Evolutionary conservation across 2,113 vertebrate species (phyloP).

Genomic region (Microtus ochrogaster): DNA sequence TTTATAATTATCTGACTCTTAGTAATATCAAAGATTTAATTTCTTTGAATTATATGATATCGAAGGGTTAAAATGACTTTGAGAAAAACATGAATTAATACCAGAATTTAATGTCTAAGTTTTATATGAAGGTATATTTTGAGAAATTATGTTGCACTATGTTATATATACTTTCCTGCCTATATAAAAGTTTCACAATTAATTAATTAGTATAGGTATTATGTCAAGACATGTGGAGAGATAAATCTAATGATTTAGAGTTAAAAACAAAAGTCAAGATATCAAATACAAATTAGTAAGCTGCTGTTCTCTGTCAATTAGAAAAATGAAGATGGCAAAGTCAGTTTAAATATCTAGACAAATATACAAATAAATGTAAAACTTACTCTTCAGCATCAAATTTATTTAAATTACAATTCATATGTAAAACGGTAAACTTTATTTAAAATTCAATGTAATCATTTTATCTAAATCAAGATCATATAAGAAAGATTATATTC

Average conservation of each 20-base stretch:
- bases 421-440: slow-evolving; percentile 39
- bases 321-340: slow-evolving; percentile 10
- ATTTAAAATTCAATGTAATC: slow-evolving; percentile 76
- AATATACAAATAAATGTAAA: slow-evolving; percentile 52
- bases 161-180: background rate
- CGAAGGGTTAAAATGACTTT: background rate
- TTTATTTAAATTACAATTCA: slow-evolving; percentile 53
- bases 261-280: background rate
- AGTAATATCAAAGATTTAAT: slow-evolving; percentile 4
- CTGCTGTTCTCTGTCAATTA: slow-evolving; percentile 2
- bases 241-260: background rate
- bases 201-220: slow-evolving; percentile 9
- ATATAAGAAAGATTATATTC: slow-evolving; percentile 33
- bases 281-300: slow-evolving; percentile 13
- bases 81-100: background rate
- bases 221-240: background rate
- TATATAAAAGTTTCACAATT: background rate
- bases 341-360: slow-evolving; percentile 8
- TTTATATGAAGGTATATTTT: background rate
- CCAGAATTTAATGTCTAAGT: background rate
- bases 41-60: background rate
- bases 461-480: slow-evolving; percentile 58
- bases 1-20: slow-evolving; percentile 23
- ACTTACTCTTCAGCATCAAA: slow-evolving; percentile 34
- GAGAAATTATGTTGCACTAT: background rate